A percentile compares a stretch with the other conserved stretches of the same genome.
Evolutionary conservation across 2,888 invertebrate genomes (phyloP).

Genomic region (Troides oblongomaculatus): DNA sequence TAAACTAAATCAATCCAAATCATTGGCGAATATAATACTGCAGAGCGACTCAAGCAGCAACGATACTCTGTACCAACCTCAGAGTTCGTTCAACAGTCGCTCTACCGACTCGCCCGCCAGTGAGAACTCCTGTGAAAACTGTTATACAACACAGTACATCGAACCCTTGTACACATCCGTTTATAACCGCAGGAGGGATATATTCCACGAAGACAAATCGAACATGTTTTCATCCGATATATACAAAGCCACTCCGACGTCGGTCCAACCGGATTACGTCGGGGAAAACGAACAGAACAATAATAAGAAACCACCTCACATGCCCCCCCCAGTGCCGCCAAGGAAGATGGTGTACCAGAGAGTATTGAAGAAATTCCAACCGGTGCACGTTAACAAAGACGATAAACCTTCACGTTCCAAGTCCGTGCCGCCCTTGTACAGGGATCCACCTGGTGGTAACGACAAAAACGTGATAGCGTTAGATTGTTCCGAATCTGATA

Average conservation of each 20-base stretch:
- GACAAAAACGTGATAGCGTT: conserved; percentile 64
- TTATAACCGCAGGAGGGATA: conserved; percentile 67
- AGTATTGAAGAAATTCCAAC: conserved; percentile 81
- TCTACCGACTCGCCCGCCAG: conserved; percentile 73
- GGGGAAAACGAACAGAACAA: conserved; percentile 57
- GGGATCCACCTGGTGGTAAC: conserved; percentile 62
- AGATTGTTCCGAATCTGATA: conserved; percentile 73
- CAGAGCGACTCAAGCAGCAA: conserved; percentile 74
- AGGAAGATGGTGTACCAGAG: conserved; percentile 75
- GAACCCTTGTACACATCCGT: conserved; percentile 73
- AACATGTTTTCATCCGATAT: conserved; percentile 70
- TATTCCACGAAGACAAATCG: conserved; percentile 68
- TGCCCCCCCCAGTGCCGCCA: conserved; percentile 82
- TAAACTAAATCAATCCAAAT: conserved; percentile 73
- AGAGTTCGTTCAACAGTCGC: conserved; percentile 67
- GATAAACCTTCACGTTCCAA: conserved; percentile 74
- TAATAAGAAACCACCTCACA: conserved; percentile 70
- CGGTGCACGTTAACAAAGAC: conserved; percentile 82
- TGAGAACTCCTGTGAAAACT: conserved; percentile 70
- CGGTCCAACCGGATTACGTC: conserved; percentile 65
- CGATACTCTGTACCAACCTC: conserved; percentile 73
- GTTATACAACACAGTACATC: conserved; percentile 71
- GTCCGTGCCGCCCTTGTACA: conserved; percentile 71
- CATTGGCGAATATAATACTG: conserved; percentile 71
- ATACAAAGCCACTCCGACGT: conserved; percentile 75